phyloP scores from a whole-genome alignment of 2,113 vertebrate genomes.

The Candoia aspera region DNA sequence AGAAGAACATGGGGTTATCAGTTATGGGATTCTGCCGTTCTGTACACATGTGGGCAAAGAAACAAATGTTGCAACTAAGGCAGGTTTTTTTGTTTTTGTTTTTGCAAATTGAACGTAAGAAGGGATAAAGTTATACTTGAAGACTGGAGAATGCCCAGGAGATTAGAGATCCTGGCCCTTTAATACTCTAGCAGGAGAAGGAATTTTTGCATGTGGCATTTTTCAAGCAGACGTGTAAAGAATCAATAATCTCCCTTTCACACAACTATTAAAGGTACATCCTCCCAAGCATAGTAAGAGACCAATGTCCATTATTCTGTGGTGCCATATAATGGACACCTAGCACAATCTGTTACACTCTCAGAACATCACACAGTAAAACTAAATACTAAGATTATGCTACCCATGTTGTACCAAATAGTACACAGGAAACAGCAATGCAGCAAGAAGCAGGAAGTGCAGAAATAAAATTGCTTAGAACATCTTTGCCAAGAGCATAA shows the following conservation, averaged over 20 bases:
- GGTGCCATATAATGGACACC: not conserved
- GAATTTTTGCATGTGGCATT: not conserved
- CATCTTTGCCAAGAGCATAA: not conserved
- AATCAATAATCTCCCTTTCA: not conserved
- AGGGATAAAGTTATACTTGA: not conserved
- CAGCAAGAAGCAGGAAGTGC: not conserved
- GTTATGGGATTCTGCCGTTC: not conserved
- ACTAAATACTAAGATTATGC: not conserved
- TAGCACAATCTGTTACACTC: not conserved
- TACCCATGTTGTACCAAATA: not conserved
- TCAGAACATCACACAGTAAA: not conserved
- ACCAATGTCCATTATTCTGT: not conserved
- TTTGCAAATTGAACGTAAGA: not conserved
- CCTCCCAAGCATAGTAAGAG: not conserved
- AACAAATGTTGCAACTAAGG: not conserved
- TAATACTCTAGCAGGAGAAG: not conserved
- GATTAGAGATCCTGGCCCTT: not conserved
- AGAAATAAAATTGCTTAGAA: not conserved
- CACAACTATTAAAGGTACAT: not conserved
- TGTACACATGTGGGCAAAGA: not conserved
- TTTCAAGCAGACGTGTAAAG: not conserved
- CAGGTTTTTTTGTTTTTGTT: not conserved
- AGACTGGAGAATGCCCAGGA: not conserved
- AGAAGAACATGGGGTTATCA: slow-evolving; percentile 30
- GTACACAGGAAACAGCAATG: not conserved